Evolutionary conservation across 2,113 vertebrate species (phyloP).

Genomic region (Sinocyclocheilus grahami): DNA sequence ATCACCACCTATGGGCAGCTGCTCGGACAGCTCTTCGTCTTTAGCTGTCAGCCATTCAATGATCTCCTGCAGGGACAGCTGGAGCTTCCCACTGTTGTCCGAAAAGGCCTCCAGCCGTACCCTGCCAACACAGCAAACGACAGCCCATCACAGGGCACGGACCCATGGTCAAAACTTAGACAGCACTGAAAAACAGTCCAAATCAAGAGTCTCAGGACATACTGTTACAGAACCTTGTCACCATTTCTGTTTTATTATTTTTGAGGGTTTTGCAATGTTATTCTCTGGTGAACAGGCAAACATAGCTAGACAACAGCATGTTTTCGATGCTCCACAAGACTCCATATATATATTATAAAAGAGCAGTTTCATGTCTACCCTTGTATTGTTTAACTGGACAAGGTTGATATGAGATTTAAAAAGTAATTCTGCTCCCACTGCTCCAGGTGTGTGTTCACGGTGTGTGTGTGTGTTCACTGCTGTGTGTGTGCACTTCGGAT

Average conservation of each 20-base stretch:
- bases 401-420: too few species aligned
- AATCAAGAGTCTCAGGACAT: not conserved
- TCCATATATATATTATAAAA: too few species aligned
- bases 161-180: conserved; percentile 16
- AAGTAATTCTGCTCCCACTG: too few species aligned
- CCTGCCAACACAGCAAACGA: conserved; percentile 68
- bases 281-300: too few species aligned
- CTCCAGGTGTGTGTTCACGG: too few species aligned
- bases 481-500: too few species aligned
- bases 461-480: too few species aligned
- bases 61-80: conserved; percentile 95
- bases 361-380: too few species aligned
- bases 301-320: too few species aligned
- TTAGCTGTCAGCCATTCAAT: conserved; percentile 97
- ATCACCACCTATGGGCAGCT: conserved; percentile 93
- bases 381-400: too few species aligned
- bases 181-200: not conserved
- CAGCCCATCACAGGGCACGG: conserved; percentile 19
- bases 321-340: too few species aligned
- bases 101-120: conserved; percentile 95
- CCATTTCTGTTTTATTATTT: conserved; percentile 3
- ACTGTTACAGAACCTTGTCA: not conserved
- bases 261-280: not conserved
- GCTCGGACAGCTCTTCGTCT: conserved; percentile 94
- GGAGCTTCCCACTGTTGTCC: conserved; percentile 95